A percentile compares a stretch with the other conserved stretches of the same genome.
Evolutionary conservation across 30 jellyfish, hydroid and myxozoan species (phyloP).

Genomic region (Hydractinia symbiolongicarpus): DNA sequence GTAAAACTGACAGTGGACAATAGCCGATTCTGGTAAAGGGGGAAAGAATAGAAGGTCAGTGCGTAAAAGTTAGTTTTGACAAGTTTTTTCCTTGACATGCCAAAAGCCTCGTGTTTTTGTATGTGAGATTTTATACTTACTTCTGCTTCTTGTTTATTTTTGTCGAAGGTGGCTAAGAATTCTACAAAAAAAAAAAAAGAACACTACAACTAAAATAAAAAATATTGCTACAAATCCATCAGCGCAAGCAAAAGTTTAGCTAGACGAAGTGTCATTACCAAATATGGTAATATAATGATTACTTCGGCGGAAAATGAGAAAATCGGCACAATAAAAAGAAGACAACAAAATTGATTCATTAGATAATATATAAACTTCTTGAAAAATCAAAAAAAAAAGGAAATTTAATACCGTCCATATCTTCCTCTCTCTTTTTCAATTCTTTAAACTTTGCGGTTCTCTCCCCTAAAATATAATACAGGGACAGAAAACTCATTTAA

Average conservation of each 20-base stretch:
- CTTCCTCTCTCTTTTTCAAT: conserved; percentile 84
- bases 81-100: too few species aligned
- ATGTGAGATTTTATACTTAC: conserved; percentile 12
- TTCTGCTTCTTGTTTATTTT: conserved; percentile 52
- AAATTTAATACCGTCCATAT: conserved; percentile 71
- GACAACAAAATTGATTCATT: not conserved
- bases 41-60: too few species aligned
- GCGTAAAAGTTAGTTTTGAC: too few species aligned
- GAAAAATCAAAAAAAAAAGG: not conserved
- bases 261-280: too few species aligned
- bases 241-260: too few species aligned
- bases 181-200: conserved; percentile 45
- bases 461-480: conserved; percentile 55
- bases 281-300: too few species aligned
- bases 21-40: too few species aligned
- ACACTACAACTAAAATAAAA: not conserved
- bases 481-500: not conserved
- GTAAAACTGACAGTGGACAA: too few species aligned
- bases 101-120: too few species aligned
- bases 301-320: not conserved
- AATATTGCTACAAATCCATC: too few species aligned
- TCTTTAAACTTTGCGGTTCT: conserved; percentile 89
- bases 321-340: not conserved
- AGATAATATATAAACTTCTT: not conserved
- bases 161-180: conserved; percentile 62